Evolutionary conservation across 2,797 vertebrate species (phyloP).

Genomic region (Semotilus atromaculatus): DNA sequence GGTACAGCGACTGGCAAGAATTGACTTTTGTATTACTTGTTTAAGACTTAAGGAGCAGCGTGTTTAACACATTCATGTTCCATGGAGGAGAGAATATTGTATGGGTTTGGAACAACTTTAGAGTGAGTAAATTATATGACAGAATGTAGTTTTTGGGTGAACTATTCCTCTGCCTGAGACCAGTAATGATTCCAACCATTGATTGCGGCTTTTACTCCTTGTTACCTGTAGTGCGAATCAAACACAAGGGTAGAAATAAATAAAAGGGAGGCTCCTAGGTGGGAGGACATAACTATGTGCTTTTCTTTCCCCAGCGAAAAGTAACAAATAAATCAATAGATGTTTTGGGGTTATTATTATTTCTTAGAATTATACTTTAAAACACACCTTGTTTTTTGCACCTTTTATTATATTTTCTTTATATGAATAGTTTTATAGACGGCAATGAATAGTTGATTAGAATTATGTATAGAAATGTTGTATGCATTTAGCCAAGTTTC

Average conservation of each 20-base stretch:
- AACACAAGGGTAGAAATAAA: neutral
- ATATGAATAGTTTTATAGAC: neutral
- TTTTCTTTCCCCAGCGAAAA: slow-evolving; percentile 10
- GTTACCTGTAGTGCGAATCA: neutral
- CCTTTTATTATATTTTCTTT: neutral
- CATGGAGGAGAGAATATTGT: neutral
- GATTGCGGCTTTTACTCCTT: neutral
- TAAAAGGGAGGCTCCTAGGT: neutral
- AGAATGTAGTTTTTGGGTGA: neutral
- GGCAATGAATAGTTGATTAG: neutral
- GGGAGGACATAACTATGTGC: neutral
- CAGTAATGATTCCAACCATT: neutral
- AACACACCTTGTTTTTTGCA: neutral
- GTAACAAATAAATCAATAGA: slow-evolving; percentile 10
- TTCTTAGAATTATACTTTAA: neutral
- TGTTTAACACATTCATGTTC: neutral
- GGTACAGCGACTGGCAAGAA: neutral
- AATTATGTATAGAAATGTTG: neutral
- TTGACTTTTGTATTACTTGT: neutral
- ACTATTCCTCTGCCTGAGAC: neutral
- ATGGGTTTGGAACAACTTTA: neutral
- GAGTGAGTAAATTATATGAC: neutral
- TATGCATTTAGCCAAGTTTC: too few relatives aligned
- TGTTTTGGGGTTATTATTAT: neutral
- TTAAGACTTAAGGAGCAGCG: neutral